phyloP scores from a whole-genome alignment of 2,888 invertebrate species.

The Rhorus exstirpatorius region DNA sequence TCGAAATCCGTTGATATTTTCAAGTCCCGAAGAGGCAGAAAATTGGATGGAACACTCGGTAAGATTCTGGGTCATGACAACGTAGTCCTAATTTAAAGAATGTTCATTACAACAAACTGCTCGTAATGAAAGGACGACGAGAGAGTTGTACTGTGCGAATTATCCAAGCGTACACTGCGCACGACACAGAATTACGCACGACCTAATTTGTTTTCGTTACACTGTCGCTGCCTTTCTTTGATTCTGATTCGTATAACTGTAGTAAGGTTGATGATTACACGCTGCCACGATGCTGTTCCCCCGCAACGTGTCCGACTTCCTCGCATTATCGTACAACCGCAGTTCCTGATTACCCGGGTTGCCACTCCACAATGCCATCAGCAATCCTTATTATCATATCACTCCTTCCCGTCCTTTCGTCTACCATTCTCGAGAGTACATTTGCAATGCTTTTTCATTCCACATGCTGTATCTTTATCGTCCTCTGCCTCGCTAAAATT shows the following conservation, averaged over 20 bases:
- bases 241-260: background rate
- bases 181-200: conserved; percentile 78
- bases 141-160: conserved; percentile 58
- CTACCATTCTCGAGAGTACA: background rate
- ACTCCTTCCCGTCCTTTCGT: background rate
- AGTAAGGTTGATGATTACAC: conserved; percentile 20
- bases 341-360: conserved; percentile 23
- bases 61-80: conserved; percentile 75
- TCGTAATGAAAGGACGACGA: conserved; percentile 24
- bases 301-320: conserved; percentile 22
- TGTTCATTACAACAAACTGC: conserved; percentile 78
- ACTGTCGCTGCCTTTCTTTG: conserved; percentile 41
- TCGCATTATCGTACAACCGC: conserved; percentile 24
- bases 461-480: background rate
- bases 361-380: conserved; percentile 14
- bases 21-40: conserved; percentile 50
- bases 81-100: conserved; percentile 80
- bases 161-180: conserved; percentile 43
- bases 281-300: background rate
- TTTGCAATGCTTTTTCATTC: background rate
- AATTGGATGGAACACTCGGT: conserved; percentile 65
- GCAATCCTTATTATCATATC: background rate
- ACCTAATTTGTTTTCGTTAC: conserved; percentile 80
- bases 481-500: background rate
- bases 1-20: conserved; percentile 10